Evolutionary conservation across 2,113 vertebrate genomes (phyloP), one percentile per base, ranked within the genome.

Genomic region (Ochotona princeps): DNA sequence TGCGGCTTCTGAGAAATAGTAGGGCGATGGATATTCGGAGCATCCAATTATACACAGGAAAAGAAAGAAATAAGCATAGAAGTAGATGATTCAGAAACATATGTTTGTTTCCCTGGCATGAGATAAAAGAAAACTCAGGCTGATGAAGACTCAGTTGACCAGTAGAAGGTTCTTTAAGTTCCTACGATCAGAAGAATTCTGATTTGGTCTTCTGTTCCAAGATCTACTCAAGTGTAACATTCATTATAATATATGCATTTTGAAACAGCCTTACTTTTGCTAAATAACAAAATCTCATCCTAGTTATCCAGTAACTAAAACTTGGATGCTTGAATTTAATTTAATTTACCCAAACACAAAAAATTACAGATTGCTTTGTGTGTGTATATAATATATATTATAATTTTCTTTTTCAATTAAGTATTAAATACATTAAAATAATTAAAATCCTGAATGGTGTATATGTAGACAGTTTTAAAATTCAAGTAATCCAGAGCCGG

Each of bases 1-100:
- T 93, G 89, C 90, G 96, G 81, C 84, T 93, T 92, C 84, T 65
- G 90, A 90, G 94, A 91, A 72, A 66, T 60, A 78, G 76, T 87
- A 81, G 21, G 90, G 30, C 35, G 63, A 83, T 57, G 78, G 80
- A 65, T 83, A 74, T 23, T 38, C 91, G 69, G 47, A 85, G 91
- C 87, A 92, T 91, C 78, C 88, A 83, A 51, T 65, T 85, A 95
- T 74, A 81, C 75, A 54, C 13, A 28, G 0, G 30, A 73, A 84
- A 67, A 66, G 47, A 67, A 57, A 67, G 72, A 94, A 44, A 14
- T 26, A 60, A 72, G 51, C 23, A 9, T 13, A 23, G 1, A 8
- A 20, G 70, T 26, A 61, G 70, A 81, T 49, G n/a, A 28, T 14
- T 73, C 47, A 17, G 49, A 76, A 79, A 21, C 0, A 2, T 69